Base-by-base conservation (phyloP, 2,113 vertebrate species). In the Oceanites oceanicus region DNA sequence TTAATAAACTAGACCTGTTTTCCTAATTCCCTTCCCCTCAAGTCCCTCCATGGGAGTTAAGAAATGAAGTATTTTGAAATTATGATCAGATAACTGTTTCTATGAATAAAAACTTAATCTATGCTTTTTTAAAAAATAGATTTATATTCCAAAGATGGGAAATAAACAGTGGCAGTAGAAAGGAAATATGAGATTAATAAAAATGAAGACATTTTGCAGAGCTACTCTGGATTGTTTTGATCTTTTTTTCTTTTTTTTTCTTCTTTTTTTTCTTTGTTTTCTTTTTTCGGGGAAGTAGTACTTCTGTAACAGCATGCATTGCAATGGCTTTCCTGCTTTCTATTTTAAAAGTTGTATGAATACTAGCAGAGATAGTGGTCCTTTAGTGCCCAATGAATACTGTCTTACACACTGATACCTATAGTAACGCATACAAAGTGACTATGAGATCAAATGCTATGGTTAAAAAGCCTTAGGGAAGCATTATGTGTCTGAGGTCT, bases 401-500 rank as follows among this genome's bases (percentile, higher is more conserved):
- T 94, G 70, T 73, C 68, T 86, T 84, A 66, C 56, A 14, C 81
- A n/a, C 70, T 9, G 94, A 22, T 93, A 97, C 97, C 97, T 97
- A 10, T 6, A 49, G 95, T 42, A 90, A 78, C 86, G 32, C 76
- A 71, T 62, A 36, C 15, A 1, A 62, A 97, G 94, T 75, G 96
- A 96, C 67, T 86, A 72, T 74, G 92, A 98, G 97, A 98, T 98
- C 97, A 98, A 98, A 97, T 91, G 86, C 91, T 82, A 87, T 36
- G 94, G 92, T 97, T 97, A 94, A 96, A 98, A 98, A 97, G 97
- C 98, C 98, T 98, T 92, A 71, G 98, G 98, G 98, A 98, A 97
- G 97, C 97, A 97, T 98, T 98, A 95, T 94, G 89, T 97, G 97
- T 99, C 98, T 96, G 98, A 98, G 98, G 98, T 98, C 98, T 98